Evolutionary conservation across 2,113 vertebrate species (phyloP).

Genomic region (Paedocypris sp.): DNA sequence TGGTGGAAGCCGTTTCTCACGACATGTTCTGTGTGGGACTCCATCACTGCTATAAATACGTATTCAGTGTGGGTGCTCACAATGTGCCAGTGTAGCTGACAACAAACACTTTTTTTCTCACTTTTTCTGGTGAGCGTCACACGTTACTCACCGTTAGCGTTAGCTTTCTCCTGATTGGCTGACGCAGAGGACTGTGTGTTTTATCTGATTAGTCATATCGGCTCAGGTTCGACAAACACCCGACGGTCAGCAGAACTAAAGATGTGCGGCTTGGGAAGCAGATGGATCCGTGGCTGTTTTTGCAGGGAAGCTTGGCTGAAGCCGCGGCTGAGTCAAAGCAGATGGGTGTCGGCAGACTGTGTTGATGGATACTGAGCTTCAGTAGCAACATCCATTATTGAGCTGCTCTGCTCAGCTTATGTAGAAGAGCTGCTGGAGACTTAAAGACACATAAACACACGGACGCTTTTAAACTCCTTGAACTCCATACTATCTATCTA

Average conservation of each 20-base stretch:
- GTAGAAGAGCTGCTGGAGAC: neutral
- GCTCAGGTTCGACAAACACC: neutral
- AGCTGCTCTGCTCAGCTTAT: slow-evolving; percentile 6
- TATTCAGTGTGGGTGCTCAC: slow-evolving; percentile 1
- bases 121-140: neutral
- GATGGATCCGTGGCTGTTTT: neutral
- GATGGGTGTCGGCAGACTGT: slow-evolving; percentile 1
- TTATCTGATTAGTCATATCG: slow-evolving; percentile 4
- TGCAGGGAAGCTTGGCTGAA: neutral
- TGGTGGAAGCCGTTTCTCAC: slow-evolving; percentile 3
- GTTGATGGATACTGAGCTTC: slow-evolving; percentile 8
- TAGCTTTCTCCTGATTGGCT: neutral
- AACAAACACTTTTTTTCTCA: neutral
- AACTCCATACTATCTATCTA: too few species aligned
- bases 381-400: slow-evolving; percentile 25
- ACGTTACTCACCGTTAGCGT: neutral
- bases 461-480: neutral
- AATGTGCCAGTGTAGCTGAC: slow-evolving; percentile 6
- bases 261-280: neutral
- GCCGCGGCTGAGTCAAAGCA: neutral
- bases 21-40: slow-evolving; percentile 16
- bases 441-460: neutral
- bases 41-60: slow-evolving; percentile 16
- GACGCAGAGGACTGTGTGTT: neutral
- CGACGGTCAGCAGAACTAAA: neutral